Base-by-base conservation (phyloP, 2,113 vertebrate species). In the Callionymus lyra region DNA sequence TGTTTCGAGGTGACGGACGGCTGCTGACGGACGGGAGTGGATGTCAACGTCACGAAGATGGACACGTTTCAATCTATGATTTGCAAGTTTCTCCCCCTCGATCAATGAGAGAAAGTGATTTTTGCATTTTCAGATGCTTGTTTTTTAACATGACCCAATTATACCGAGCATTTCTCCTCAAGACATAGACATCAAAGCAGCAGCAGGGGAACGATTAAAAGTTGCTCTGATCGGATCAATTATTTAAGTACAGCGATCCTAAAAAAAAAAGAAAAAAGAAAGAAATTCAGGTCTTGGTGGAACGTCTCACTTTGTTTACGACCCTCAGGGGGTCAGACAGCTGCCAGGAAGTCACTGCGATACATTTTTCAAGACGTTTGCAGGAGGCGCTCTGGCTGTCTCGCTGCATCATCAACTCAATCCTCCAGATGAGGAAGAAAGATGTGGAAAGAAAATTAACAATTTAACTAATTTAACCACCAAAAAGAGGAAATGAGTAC, bases 121-220 rank as follows among this genome's bases (percentile, higher is more conserved):
- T 11, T 37, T 49, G 8, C 4, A 13, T 41, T 45, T 41, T 46
- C 40, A 50, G 34, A 6, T 44, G 12, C 2, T n/a, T 10, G 31
- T 1, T 33, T 52, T 41, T 35, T 46, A 21, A 48, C 68, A 56
- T 47, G 44, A 58, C 44, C 62, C 41, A 72, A 72, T 68, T 70
- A n/a, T n/a, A 68, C 21, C 21, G 21, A 27, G 4, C 21, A 27
- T 27, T 27, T 27, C 21, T 27, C 8, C 8, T 4, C 8, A 27
- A 27, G 16, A 47, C 31, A 41, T 38, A 63, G 63, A 61, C 53
- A 16, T 80, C 54, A 77, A 75, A 76, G 49, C 27, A 54, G 19
- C 1, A 40, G 31, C 31, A 14, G 31, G 43, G 21, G 27, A 34
- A 34, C 1, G 31, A 55, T 39, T 27, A 27, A 44, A 38, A 47